phyloP scores from a whole-genome alignment of 2,113 vertebrate species.

The Climacteris rufus region DNA sequence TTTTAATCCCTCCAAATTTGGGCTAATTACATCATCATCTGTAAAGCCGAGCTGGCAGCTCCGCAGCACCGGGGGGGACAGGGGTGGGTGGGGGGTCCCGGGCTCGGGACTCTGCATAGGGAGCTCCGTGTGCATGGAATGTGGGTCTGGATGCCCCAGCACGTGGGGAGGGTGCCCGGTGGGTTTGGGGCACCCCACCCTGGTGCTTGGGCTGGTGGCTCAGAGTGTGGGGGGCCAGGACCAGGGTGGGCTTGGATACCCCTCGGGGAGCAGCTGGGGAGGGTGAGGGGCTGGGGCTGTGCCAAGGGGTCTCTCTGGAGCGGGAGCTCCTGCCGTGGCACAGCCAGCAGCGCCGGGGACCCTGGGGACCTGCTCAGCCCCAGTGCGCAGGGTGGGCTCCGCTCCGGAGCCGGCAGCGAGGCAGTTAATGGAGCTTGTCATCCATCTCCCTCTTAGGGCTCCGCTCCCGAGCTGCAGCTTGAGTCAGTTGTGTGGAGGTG shows the following conservation, averaged over 20 bases:
- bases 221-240: rapidly evolving
- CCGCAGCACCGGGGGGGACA: background rate
- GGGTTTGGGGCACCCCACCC: background rate
- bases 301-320: rapidly evolving
- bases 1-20: conserved; percentile 22
- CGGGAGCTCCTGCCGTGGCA: background rate
- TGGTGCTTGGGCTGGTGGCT: background rate
- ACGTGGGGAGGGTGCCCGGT: rapidly evolving
- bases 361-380: rapidly evolving
- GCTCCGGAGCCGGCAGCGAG: conserved; percentile 6
- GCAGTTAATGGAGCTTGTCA: conserved; percentile 43
- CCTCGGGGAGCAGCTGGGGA: background rate
- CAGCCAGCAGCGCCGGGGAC: rapidly evolving
- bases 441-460: conserved; percentile 53
- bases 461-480: conserved; percentile 45
- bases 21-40: background rate
- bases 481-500: conserved; percentile 67
- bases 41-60: background rate
- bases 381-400: background rate
- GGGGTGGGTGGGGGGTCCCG: rapidly evolving
- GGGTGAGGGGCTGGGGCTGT: background rate
- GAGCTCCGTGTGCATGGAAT: background rate
- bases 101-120: rapidly evolving
- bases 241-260: rapidly evolving
- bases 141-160: background rate